phyloP scores from a whole-genome alignment of 2,113 vertebrate genomes.

The Ardeotis arabs region DNA sequence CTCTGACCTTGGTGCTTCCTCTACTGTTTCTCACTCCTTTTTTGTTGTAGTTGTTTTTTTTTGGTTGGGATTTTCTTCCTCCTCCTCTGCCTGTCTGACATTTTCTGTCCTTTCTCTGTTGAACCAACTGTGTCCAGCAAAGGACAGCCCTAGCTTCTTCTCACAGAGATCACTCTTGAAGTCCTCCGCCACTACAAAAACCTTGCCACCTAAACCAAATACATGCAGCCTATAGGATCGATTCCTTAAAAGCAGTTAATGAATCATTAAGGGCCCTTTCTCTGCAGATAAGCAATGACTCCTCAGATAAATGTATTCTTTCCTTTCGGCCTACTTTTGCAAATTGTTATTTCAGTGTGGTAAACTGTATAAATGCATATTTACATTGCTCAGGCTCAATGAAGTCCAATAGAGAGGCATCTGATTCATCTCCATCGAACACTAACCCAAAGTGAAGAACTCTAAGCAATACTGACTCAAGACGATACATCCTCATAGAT shows the following conservation, averaged over 20 bases:
- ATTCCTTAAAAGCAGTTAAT: not conserved
- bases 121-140: not conserved
- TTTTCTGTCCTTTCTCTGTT: not conserved
- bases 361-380: not conserved
- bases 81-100: rapidly evolving
- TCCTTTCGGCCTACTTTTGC: not conserved
- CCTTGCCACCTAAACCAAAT: rapidly evolving
- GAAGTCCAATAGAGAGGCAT: not conserved
- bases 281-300: not conserved
- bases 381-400: not conserved
- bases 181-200: not conserved
- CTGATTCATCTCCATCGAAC: not conserved
- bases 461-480: not conserved
- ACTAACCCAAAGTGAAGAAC: not conserved
- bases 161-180: not conserved
- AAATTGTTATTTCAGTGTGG: not conserved
- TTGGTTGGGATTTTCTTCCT: no score
- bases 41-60: not conserved
- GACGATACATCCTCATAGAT: not conserved
- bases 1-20: not conserved
- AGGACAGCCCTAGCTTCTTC: not conserved
- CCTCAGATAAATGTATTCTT: not conserved
- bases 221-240: rapidly evolving
- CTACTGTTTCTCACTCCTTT: not conserved
- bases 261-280: not conserved